These are phyloP conservation scores for Carabus problematicus DNA, from an alignment of 2,888 invertebrate genomes.

Conservation along the genomic window DNA sequence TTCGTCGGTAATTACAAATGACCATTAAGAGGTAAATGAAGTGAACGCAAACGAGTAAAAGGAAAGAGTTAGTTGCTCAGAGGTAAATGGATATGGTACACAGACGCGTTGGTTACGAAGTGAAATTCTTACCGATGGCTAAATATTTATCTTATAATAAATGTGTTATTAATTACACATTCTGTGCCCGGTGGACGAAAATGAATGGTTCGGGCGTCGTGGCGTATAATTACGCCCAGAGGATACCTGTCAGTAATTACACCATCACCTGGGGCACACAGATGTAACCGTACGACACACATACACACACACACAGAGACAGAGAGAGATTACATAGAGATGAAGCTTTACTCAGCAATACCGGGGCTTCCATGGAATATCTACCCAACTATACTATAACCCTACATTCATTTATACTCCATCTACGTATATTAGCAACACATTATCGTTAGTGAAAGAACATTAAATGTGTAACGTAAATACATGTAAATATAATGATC, in stretches of 20 bases:
- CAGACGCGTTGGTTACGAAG: background rate
- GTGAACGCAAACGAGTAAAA: background rate
- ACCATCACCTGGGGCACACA: slow-evolving; percentile 15
- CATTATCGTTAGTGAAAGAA: no score
- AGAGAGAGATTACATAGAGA: slow-evolving; percentile 13
- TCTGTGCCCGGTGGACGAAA: slow-evolving; percentile 16
- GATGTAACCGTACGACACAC: background rate
- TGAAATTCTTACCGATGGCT: slow-evolving; percentile 10
- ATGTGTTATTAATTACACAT: slow-evolving; percentile 19
- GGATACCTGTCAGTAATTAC: slow-evolving; percentile 17
- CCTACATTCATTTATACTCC: no score
- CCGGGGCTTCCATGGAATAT: no score
- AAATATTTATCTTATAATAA: slow-evolving; percentile 18
- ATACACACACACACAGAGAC: no score
- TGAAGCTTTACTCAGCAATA: slow-evolving; percentile 8
- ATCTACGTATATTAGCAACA: no score
- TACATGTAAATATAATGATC: background rate
- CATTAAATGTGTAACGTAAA: no score
- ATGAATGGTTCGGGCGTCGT: slow-evolving; percentile 15
- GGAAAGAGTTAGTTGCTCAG: background rate
- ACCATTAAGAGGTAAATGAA: slow-evolving; percentile 5
- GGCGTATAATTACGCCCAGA: slow-evolving; percentile 16
- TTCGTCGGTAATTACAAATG: slow-evolving; percentile 3
- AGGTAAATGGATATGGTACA: background rate
- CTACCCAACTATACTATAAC: no score